phyloP scores from a whole-genome alignment of 1,140 invertebrate genomes.

The Gonioctena quinquepunctata region DNA sequence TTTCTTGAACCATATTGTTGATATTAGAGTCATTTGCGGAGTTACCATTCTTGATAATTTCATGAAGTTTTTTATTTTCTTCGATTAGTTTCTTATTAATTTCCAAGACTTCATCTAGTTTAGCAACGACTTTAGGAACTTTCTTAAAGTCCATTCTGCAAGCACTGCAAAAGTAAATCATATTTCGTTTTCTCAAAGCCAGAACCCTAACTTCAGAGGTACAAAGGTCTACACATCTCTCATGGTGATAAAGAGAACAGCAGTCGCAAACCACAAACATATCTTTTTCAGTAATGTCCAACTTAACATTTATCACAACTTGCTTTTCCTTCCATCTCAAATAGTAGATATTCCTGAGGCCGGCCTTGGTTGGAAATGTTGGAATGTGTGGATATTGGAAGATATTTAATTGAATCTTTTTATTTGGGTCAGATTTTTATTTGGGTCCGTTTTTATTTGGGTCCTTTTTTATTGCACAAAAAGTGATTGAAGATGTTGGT shows the following conservation, averaged over 20 bases:
- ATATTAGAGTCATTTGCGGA: background rate
- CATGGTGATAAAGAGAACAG: background rate
- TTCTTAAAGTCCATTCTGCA: background rate
- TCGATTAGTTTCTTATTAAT: background rate
- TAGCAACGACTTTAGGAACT: background rate
- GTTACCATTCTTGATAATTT: conserved; percentile 1
- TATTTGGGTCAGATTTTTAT: background rate
- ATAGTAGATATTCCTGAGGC: background rate
- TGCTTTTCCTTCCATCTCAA: background rate
- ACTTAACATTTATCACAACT: background rate
- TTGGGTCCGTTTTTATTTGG: background rate
- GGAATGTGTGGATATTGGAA: too few species aligned
- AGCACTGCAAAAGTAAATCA: background rate
- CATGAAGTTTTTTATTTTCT: background rate
- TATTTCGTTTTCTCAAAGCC: conserved; percentile 3
- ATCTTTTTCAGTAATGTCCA: background rate
- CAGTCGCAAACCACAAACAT: background rate
- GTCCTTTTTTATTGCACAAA: background rate
- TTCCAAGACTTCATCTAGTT: background rate
- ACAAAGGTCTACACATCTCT: background rate
- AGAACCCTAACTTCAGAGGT: background rate
- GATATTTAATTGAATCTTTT: too few species aligned
- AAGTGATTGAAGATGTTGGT: background rate
- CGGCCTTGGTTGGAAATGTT: background rate
- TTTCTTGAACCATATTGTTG: background rate